These are phyloP conservation scores for Gavialis gangeticus DNA, from an alignment of 2,113 vertebrate genomes.

Conservation along the genomic window DNA sequence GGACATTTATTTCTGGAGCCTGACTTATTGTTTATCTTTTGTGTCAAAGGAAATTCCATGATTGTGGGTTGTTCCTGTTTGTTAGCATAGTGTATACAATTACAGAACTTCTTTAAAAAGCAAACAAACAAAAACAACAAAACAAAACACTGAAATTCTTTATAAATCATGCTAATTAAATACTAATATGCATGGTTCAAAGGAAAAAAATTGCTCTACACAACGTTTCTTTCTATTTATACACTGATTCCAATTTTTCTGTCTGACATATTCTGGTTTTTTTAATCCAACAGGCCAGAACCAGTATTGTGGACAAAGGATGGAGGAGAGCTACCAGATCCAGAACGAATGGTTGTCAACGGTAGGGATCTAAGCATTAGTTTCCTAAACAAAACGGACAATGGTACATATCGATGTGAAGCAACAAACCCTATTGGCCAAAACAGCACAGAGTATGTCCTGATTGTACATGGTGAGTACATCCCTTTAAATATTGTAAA, in stretches of 20 bases:
- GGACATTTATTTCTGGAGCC: background rate
- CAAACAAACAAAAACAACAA: background rate
- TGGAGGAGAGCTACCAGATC: slow-evolving; percentile 93
- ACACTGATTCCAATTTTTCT: background rate
- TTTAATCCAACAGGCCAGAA: slow-evolving; percentile 87
- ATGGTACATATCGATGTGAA: slow-evolving; percentile 98
- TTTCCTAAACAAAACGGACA: slow-evolving; percentile 98
- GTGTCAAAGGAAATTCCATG: background rate
- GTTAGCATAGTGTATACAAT: background rate
- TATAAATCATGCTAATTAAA: background rate
- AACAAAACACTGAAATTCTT: background rate
- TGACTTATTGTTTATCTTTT: background rate
- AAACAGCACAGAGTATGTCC: slow-evolving; percentile 93
- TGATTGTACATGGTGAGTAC: slow-evolving; percentile 97
- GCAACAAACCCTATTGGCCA: slow-evolving; percentile 95
- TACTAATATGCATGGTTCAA: background rate
- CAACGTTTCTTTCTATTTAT: slow-evolving; percentile 5
- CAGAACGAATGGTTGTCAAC: slow-evolving; percentile 94
- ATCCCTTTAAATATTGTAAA: background rate
- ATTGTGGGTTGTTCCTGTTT: background rate
- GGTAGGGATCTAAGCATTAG: slow-evolving; percentile 95
- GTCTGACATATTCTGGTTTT: background rate
- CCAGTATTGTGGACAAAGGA: slow-evolving; percentile 98
- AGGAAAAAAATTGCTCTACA: background rate
- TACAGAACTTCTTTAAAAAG: background rate